These are phyloP conservation scores for Cassiopea andromeda DNA, from an alignment of 30 jellyfish, hydroid and myxozoan genomes.

Conservation along the genomic window DNA sequence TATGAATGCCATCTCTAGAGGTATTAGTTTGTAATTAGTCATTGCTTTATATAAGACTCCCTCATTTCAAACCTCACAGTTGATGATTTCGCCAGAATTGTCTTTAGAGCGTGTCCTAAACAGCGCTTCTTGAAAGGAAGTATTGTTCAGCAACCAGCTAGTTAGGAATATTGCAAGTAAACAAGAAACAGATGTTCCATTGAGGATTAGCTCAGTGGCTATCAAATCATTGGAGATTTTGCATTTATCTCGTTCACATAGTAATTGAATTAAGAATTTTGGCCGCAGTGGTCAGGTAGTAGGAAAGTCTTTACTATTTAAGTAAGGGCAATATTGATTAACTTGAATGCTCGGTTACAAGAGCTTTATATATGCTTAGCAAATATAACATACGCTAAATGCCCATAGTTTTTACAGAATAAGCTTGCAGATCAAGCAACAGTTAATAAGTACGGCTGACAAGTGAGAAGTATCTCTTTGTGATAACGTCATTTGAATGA, in stretches of 20 bases:
- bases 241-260: constrained; percentile 31
- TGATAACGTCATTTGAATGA: too few species aligned
- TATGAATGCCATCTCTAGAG: neutral
- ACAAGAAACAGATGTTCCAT: constrained; percentile 29
- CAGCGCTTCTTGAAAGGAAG: neutral
- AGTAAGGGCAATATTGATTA: neutral
- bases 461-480: too few species aligned
- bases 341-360: too few species aligned
- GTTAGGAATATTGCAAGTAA: neutral
- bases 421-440: too few species aligned
- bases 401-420: too few species aligned
- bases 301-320: neutral
- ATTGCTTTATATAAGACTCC: neutral
- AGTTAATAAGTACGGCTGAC: too few species aligned
- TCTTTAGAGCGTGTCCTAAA: neutral
- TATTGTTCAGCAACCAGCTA: neutral
- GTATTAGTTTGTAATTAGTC: neutral
- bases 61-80: constrained; percentile 15
- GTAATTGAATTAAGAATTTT: constrained; percentile 25
- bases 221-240: constrained; percentile 20
- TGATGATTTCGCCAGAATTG: neutral
- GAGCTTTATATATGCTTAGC: too few species aligned
- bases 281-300: constrained; percentile 44
- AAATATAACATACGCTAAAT: too few species aligned
- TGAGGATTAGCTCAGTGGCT: constrained; percentile 34